Percentiles rank a stretch among this genome's conserved stretches.
These are phyloP conservation scores for Nomada hirtipes DNA, from an alignment of 2,888 invertebrate genomes.

Conservation along the genomic window DNA sequence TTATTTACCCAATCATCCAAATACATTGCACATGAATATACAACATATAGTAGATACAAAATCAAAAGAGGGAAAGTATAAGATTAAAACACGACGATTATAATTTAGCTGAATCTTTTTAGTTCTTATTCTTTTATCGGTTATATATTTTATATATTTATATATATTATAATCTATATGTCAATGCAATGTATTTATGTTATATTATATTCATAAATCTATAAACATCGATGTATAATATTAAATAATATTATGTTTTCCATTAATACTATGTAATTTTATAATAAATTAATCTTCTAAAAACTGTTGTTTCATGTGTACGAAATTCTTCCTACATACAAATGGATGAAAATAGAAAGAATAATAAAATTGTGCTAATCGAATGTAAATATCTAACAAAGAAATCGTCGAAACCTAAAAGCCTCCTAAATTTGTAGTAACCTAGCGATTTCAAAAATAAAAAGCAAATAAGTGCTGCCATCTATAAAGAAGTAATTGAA, in stretches of 20 bases:
- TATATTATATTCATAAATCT: not conserved
- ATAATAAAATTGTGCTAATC: not conserved
- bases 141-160: no score
- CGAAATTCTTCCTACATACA: not conserved
- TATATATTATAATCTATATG: no score
- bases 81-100: not conserved
- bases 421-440: no score
- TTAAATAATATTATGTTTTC: not conserved
- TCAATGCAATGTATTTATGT: no score
- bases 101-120: not conserved
- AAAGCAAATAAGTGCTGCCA: no score
- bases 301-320: not conserved
- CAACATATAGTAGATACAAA: slow-evolving; percentile 26
- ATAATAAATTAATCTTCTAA: not conserved
- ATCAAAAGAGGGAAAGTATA: slow-evolving; percentile 29
- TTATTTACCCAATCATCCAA: slow-evolving; percentile 46
- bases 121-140: not conserved
- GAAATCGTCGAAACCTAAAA: no score
- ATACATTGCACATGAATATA: slow-evolving; percentile 46
- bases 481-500: no score
- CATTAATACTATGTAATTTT: not conserved
- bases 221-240: not conserved
- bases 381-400: no score
- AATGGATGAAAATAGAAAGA: not conserved
- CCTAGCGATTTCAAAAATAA: no score